A percentile compares a stretch with the other conserved stretches of the same genome.
Evolutionary conservation across 1,140 invertebrate species (phyloP).

Genomic region (Macrocentrus cingulum): DNA sequence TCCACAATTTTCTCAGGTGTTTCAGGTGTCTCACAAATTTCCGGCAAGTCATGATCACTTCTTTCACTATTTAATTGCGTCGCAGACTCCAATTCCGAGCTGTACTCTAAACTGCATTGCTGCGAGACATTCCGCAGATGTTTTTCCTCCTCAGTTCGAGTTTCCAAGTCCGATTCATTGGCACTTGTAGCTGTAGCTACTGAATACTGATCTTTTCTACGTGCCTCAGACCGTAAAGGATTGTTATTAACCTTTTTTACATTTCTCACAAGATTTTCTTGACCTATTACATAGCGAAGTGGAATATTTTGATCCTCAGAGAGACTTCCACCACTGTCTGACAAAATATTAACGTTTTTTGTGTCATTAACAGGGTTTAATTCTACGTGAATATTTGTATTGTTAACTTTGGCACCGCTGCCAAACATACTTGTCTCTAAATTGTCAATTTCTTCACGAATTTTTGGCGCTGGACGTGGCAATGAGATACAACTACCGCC

Average conservation of each 20-base stretch:
- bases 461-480: conserved; percentile 56
- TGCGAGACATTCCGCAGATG: conserved; percentile 61
- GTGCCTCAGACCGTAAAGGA: conserved; percentile 40
- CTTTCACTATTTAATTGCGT: conserved; percentile 61
- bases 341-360: conserved; percentile 67
- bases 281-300: conserved; percentile 49
- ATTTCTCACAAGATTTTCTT: conserved; percentile 41
- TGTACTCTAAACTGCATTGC: conserved; percentile 68
- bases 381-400: conserved; percentile 76
- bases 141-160: conserved; percentile 58
- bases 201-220: conserved; percentile 41
- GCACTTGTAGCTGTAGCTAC: conserved; percentile 35
- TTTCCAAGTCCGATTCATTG: conserved; percentile 52
- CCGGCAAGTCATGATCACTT: conserved; percentile 51
- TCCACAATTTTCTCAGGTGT: conserved; percentile 20
- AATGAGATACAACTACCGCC: conserved; percentile 55
- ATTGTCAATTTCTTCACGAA: conserved; percentile 55
- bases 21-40: conserved; percentile 43
- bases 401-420: conserved; percentile 73
- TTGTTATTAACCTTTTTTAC: conserved; percentile 45
- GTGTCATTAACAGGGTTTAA: conserved; percentile 59
- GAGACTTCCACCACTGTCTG: conserved; percentile 61
- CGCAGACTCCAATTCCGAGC: conserved; percentile 72
- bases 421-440: conserved; percentile 67
- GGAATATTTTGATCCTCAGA: conserved; percentile 51